Evolutionary conservation across 1,140 invertebrate species (phyloP).

Genomic region (Rhopalosiphum maidis): DNA sequence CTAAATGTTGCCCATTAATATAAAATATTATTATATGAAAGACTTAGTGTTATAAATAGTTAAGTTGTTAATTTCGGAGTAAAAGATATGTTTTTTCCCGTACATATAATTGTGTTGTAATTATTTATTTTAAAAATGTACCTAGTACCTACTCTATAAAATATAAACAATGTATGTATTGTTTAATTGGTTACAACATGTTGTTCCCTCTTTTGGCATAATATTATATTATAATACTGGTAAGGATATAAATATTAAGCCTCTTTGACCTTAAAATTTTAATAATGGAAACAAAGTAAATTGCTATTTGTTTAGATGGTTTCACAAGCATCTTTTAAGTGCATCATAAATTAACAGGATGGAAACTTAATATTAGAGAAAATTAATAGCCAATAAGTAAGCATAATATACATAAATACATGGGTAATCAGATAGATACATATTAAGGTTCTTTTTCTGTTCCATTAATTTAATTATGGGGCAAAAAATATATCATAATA

Average conservation of each 20-base stretch:
- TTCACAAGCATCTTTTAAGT: neutral
- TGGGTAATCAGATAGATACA: neutral
- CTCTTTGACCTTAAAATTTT: neutral
- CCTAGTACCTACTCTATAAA: neutral
- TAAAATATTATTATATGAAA: neutral
- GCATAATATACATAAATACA: neutral
- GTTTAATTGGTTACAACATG: neutral
- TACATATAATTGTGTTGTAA: neutral
- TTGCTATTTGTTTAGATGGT: neutral
- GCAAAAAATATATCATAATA: too few species aligned
- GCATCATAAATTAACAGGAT: neutral
- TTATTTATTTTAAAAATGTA: neutral
- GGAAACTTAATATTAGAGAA: neutral
- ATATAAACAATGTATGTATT: neutral
- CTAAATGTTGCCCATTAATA: neutral
- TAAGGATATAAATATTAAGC: neutral
- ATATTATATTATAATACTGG: neutral
- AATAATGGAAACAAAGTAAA: neutral
- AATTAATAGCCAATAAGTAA: neutral
- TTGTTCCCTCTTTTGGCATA: neutral
- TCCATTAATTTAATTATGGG: too few species aligned
- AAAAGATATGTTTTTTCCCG: neutral
- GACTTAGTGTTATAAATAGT: neutral
- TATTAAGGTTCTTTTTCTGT: too few species aligned
- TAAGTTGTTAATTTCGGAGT: constrained; percentile 1